Evolutionary conservation across 2,888 invertebrate species (phyloP), one percentile per base, ranked within the genome.

Genomic region (Pocota personata): DNA sequence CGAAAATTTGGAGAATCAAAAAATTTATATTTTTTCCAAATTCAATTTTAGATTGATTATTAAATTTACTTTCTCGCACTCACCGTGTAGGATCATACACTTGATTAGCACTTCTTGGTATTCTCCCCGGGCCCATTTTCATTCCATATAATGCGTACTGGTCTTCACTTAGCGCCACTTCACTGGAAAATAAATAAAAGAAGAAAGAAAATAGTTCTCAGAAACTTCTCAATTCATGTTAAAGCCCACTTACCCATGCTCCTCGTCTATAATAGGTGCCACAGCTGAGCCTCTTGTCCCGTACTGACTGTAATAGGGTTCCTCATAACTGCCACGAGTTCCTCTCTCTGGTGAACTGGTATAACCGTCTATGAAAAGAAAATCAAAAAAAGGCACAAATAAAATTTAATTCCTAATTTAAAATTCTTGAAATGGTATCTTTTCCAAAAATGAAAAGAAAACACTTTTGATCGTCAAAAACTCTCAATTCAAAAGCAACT

Each of bases 231-330:
- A 35, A 50, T 37, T 16, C 16, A 1, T 27, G 50, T n/a, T 19
- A 57, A 37, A 30, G 16, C 35, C 1, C 27, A 87, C 88, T 86
- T 82, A 92, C 92, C 91, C 95, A 80, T 97, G 94, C 93, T 98
- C 98, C 91, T 98, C 98, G 90, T 98, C 98, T 88, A 98, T 98
- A 77, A 98, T 96, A 3, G 98, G 97, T 6, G 98, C 97, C 83
- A 97, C 97, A 55, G 94, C 94, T 1, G 94, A 90, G 2, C 94
- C 93, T 35, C 94, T 91, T 5, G 95, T 95, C 5, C 95, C 95
- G 90, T 96, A 97, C 90, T 97, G 97, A 64, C 96, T 95, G 90
- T 97, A 97, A 92, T 97, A 97, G 0, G 97, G 97, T 90, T 97
- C 97, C 90, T 97, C 97, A 89, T 97, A 97, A 12, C 95, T 95